Conservation (phyloP, 2,888 invertebrate species). For the Drosophila algonquin region DNA sequence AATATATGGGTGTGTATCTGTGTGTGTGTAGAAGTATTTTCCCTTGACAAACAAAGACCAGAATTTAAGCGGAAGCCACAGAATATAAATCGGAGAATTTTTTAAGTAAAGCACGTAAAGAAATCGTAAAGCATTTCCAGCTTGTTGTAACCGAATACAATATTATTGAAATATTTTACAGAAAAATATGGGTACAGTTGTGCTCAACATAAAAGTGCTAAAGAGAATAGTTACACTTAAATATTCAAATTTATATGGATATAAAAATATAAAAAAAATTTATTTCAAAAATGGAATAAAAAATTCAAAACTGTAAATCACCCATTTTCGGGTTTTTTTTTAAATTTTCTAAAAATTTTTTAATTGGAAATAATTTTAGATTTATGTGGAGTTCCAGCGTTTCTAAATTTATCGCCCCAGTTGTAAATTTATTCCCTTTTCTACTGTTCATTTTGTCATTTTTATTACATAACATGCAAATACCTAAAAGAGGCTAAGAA, state of each 20-base stretch:
- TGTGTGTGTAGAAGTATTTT: constrained; percentile 20
- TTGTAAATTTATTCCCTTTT: neutral
- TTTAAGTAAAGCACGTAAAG: constrained; percentile 63
- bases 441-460: constrained; percentile 4
- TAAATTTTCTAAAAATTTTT: too few species aligned
- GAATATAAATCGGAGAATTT: constrained; percentile 50
- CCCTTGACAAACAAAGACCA: neutral
- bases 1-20: constrained; percentile 12
- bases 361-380: constrained; percentile 18
- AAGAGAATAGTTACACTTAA: too few species aligned
- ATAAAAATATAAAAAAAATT: too few species aligned
- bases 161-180: constrained; percentile 67
- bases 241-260: too few species aligned
- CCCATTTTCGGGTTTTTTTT: too few species aligned
- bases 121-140: constrained; percentile 59
- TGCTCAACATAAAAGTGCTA: neutral
- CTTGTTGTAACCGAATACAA: constrained; percentile 21
- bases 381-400: neutral
- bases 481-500: constrained; percentile 30
- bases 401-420: neutral
- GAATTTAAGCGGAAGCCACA: constrained; percentile 51
- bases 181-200: neutral
- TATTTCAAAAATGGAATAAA: too few species aligned
- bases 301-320: too few species aligned
- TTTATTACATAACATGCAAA: constrained; percentile 59